A percentile compares a stretch with the other conserved stretches of the same genome.
These are phyloP conservation scores for Bubo scandiacus DNA, from an alignment of 2,113 vertebrate genomes.

Conservation along the genomic window DNA sequence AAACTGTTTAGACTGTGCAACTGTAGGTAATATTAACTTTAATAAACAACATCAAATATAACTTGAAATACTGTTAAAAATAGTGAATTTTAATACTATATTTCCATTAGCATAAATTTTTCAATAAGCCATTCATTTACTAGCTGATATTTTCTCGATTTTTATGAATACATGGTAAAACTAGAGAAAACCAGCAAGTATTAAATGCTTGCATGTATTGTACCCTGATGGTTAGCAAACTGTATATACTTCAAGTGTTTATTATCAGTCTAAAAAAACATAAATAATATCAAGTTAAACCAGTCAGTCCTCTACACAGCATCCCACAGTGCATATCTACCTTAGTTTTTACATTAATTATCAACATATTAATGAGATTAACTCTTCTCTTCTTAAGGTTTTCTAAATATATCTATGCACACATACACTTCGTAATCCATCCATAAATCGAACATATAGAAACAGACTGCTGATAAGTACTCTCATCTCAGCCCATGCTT, in stretches of 20 bases:
- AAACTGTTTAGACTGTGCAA: background rate
- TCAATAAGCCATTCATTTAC: background rate
- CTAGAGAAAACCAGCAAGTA: background rate
- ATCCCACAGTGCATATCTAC: background rate
- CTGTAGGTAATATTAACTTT: background rate
- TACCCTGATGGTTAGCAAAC: background rate
- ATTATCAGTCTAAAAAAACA: background rate
- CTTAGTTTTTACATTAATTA: background rate
- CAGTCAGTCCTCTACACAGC: background rate
- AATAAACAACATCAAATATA: background rate
- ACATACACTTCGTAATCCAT: background rate
- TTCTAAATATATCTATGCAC: background rate
- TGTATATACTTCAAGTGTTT: background rate
- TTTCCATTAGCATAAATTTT: background rate
- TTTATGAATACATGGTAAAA: background rate
- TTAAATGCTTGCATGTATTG: background rate
- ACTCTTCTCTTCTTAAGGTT: background rate
- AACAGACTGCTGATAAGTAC: background rate
- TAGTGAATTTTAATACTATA: background rate
- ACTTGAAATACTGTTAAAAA: background rate
- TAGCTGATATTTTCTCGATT: background rate
- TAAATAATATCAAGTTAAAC: background rate
- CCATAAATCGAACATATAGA: fast-evolving
- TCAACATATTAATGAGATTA: background rate
- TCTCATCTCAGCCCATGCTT: background rate